These are phyloP conservation scores for Zoanthus gigantus DNA, from an alignment of 92 coral and sea anemone genomes.

Conservation along the genomic window DNA sequence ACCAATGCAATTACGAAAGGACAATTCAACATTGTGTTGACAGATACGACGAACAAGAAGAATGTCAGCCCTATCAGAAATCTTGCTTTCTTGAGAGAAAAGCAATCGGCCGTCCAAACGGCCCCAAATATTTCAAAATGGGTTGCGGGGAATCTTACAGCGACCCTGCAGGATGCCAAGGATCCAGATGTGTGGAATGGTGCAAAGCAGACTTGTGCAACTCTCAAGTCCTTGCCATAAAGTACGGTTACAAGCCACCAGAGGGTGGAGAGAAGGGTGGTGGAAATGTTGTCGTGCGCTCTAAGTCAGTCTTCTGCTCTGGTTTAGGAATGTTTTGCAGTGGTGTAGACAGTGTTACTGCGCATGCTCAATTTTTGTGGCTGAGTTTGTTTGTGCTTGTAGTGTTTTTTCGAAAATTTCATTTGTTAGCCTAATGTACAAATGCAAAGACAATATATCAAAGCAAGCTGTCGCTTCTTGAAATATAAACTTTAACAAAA, in stretches of 20 bases:
- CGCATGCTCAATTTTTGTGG: slow-evolving; percentile 16
- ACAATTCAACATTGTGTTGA: slow-evolving; percentile 34
- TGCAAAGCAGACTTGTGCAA: slow-evolving; percentile 37
- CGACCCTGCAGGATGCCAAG: slow-evolving; percentile 38
- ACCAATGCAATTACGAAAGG: slow-evolving; percentile 26
- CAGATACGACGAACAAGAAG: slow-evolving; percentile 30
- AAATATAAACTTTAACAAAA: background rate
- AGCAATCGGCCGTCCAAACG: slow-evolving; percentile 41
- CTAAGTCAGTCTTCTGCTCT: slow-evolving; percentile 16
- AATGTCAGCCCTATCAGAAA: slow-evolving; percentile 32
- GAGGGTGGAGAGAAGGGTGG: slow-evolving; percentile 30
- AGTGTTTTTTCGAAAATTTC: background rate
- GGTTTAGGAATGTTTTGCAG: slow-evolving; percentile 16
- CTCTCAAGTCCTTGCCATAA: slow-evolving; percentile 22
- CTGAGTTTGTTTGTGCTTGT: background rate
- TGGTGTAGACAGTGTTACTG: background rate
- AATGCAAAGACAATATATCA: background rate
- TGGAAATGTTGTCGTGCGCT: background rate
- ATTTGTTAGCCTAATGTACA: background rate
- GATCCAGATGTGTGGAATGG: slow-evolving; percentile 39
- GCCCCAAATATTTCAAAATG: slow-evolving; percentile 45
- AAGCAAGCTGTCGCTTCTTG: background rate
- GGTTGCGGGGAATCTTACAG: slow-evolving; percentile 46
- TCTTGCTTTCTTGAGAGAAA: slow-evolving; percentile 37
- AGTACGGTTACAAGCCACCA: slow-evolving; percentile 28